Conservation (phyloP, 1,140 invertebrate genomes). For the Saccostrea echinata region DNA sequence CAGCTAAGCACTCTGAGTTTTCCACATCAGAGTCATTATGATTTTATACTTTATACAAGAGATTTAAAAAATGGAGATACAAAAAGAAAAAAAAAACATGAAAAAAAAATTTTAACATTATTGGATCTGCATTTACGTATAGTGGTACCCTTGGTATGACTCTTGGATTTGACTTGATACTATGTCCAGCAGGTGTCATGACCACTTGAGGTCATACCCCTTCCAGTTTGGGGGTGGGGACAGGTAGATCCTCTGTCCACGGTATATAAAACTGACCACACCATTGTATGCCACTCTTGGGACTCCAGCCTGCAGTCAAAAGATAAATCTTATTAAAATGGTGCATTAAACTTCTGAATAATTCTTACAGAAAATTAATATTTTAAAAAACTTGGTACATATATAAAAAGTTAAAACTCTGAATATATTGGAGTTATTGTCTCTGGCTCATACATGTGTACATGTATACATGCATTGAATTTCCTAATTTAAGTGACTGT, state of each 20-base stretch:
- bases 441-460: too few species aligned
- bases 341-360: neutral
- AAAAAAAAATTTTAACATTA: too few species aligned
- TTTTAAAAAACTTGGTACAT: neutral
- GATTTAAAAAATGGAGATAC: too few species aligned
- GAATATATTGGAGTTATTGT: neutral
- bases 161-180: neutral
- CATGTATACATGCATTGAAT: too few species aligned
- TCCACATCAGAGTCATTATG: too few species aligned
- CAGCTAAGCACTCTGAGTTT: too few species aligned
- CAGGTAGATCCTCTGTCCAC: conserved; percentile 90
- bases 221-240: conserved; percentile 92
- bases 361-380: too few species aligned
- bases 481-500: too few species aligned
- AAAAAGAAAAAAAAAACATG: too few species aligned
- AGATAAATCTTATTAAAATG: neutral
- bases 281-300: conserved; percentile 96
- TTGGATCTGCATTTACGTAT: too few species aligned
- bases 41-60: too few species aligned
- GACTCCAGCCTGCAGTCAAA: conserved; percentile 91
- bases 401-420: neutral
- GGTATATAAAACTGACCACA: conserved; percentile 93
- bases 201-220: conserved; percentile 97
- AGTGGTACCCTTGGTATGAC: neutral
- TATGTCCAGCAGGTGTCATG: conserved; percentile 80